Evolutionary conservation across 2,888 invertebrate species (phyloP).

Genomic region (Caenorhabditis plicata): DNA sequence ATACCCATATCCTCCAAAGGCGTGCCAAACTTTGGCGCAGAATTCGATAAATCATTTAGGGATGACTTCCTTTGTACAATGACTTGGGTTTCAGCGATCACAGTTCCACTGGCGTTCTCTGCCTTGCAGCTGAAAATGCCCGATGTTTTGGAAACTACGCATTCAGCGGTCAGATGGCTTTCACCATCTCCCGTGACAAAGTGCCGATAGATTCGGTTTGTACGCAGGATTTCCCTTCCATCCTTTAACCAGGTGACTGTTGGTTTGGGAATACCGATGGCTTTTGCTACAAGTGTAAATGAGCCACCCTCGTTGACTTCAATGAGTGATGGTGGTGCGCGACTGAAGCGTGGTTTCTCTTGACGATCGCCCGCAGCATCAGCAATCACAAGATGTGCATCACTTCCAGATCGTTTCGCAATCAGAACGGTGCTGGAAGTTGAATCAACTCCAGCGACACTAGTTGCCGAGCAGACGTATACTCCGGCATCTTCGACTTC

Average conservation of each 20-base stretch:
- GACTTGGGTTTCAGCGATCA: constrained; percentile 46
- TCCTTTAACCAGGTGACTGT: constrained; percentile 60
- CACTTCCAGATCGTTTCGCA: constrained; percentile 48
- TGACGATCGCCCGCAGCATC: constrained; percentile 34
- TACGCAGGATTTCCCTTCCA: constrained; percentile 49
- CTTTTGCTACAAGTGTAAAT: constrained; percentile 51
- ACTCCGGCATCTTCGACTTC: constrained; percentile 54
- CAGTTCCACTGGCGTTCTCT: constrained; percentile 66
- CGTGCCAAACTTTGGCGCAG: constrained; percentile 45
- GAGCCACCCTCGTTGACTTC: constrained; percentile 52
- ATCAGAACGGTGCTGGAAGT: constrained; percentile 54
- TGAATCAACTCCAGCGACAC: constrained; percentile 46
- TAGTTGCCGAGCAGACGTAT: constrained; percentile 50
- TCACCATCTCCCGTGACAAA: constrained; percentile 54
- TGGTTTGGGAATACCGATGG: constrained; percentile 52
- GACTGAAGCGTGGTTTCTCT: constrained; percentile 45
- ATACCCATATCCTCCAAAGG: constrained; percentile 50
- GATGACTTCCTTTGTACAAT: constrained; percentile 35
- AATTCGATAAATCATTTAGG: constrained; percentile 7
- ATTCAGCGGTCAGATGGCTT: constrained; percentile 49
- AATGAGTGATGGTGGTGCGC: constrained; percentile 48
- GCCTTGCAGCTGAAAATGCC: constrained; percentile 68
- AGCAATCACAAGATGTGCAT: constrained; percentile 57
- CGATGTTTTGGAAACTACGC: constrained; percentile 61
- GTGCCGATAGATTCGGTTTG: constrained; percentile 44